Percentiles rank a stretch among this genome's conserved stretches.
phyloP scores from a whole-genome alignment of 2,113 vertebrate species.

The Mellivora capensis region DNA sequence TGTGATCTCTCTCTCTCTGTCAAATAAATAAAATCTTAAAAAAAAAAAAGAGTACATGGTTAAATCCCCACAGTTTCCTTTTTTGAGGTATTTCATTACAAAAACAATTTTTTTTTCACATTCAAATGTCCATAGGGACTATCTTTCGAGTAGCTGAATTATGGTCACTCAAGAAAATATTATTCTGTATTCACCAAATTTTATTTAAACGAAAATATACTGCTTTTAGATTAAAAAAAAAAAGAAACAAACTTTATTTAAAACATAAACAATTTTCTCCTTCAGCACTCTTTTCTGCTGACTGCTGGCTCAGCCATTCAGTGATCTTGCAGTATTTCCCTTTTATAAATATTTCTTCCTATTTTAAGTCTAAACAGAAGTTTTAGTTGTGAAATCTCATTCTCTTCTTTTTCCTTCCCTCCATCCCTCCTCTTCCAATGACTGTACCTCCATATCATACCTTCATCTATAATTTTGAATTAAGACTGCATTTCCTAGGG shows the following conservation, averaged over 20 bases:
- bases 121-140: neutral
- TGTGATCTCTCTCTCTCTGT: no score
- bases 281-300: slow-evolving; percentile 60
- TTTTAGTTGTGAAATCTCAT: neutral
- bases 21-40: no score
- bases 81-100: neutral
- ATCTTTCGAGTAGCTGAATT: neutral
- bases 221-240: slow-evolving; percentile 4
- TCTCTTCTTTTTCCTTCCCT: neutral
- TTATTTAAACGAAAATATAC: slow-evolving; percentile 16
- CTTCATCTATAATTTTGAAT: neutral
- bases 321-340: neutral
- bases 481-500: neutral
- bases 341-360: slow-evolving; percentile 21
- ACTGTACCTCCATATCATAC: neutral
- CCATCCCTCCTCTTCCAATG: neutral
- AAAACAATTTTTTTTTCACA: neutral
- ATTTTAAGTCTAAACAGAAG: neutral
- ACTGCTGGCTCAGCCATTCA: slow-evolving; percentile 7
- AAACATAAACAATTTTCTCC: slow-evolving; percentile 59
- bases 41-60: neutral
- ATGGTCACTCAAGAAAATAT: neutral
- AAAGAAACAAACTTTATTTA: neutral
- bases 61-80: neutral
- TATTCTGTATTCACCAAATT: neutral